phyloP scores from a whole-genome alignment of 2,888 invertebrate species.

The Eristalis intricaria region DNA sequence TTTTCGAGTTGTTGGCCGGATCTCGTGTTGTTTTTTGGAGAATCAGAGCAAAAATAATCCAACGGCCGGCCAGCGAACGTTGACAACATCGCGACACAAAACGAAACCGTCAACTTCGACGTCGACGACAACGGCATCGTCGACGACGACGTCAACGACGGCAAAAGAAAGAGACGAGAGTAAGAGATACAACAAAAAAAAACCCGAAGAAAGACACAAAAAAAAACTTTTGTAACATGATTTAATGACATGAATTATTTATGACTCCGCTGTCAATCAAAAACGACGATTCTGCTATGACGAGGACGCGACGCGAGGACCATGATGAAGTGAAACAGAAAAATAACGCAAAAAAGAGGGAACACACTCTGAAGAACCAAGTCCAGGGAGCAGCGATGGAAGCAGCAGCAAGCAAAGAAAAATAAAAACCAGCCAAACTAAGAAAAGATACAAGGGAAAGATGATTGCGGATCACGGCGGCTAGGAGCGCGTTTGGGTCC shows the following conservation, averaged over 20 bases:
- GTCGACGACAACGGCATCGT: slow-evolving; percentile 49
- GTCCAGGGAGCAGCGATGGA: slow-evolving; percentile 5
- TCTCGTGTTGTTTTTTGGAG: slow-evolving; percentile 60
- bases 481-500: slow-evolving; percentile 48
- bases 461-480: slow-evolving; percentile 65
- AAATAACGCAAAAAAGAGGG: slow-evolving; percentile 31
- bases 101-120: neutral
- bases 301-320: slow-evolving; percentile 75
- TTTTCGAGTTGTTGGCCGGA: slow-evolving; percentile 21
- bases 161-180: slow-evolving; percentile 37
- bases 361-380: slow-evolving; percentile 59
- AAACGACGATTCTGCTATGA: slow-evolving; percentile 81
- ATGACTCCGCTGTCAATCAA: slow-evolving; percentile 82
- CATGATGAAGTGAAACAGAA: slow-evolving; percentile 45
- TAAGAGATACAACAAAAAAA: slow-evolving; percentile 62
- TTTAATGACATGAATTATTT: slow-evolving; percentile 82
- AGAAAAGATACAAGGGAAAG: slow-evolving; percentile 55
- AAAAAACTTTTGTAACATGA: slow-evolving; percentile 81
- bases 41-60: slow-evolving; percentile 70
- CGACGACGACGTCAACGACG: slow-evolving; percentile 52
- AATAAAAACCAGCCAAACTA: slow-evolving; percentile 38
- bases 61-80: slow-evolving; percentile 41
- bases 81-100: slow-evolving; percentile 55
- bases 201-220: slow-evolving; percentile 70
- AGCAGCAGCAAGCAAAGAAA: slow-evolving; percentile 36